Percentiles rank a stretch among this genome's conserved stretches.
These are phyloP conservation scores for Brenthis daphne DNA, from an alignment of 2,888 invertebrate genomes.

Conservation along the genomic window DNA sequence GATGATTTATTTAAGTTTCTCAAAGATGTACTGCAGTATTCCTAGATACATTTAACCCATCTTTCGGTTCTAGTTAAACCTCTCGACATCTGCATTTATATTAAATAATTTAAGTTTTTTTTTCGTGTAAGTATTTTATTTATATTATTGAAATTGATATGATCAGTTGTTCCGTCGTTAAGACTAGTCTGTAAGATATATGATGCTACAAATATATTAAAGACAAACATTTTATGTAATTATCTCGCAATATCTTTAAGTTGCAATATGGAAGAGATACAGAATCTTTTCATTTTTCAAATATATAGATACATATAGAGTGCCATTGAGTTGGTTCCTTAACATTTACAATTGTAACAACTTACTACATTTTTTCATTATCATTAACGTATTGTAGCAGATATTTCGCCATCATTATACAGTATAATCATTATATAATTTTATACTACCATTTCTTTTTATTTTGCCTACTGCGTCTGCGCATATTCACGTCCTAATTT, in stretches of 20 bases:
- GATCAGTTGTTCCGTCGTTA: constrained; percentile 45
- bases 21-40: constrained; percentile 60
- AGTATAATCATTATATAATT: constrained; percentile 69
- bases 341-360: constrained; percentile 36
- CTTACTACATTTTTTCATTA: constrained; percentile 46
- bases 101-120: constrained; percentile 34
- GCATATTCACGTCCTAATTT: not conserved
- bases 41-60: constrained; percentile 47
- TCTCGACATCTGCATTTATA: constrained; percentile 59
- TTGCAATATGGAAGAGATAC: constrained; percentile 30
- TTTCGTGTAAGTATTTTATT: constrained; percentile 33
- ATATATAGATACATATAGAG: constrained; percentile 44
- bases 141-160: constrained; percentile 31
- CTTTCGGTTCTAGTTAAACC: constrained; percentile 47
- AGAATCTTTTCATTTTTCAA: constrained; percentile 28
- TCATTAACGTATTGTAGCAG: constrained; percentile 57
- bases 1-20: constrained; percentile 42
- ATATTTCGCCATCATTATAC: constrained; percentile 61
- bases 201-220: constrained; percentile 39
- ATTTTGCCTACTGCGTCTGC: constrained; percentile 31
- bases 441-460: constrained; percentile 54
- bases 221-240: constrained; percentile 42
- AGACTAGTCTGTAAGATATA: constrained; percentile 44
- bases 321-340: constrained; percentile 73
- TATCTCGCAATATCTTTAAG: constrained; percentile 28